Evolutionary conservation across 2,797 vertebrate genomes (phyloP).

Genomic region (Squalus acanthias): DNA sequence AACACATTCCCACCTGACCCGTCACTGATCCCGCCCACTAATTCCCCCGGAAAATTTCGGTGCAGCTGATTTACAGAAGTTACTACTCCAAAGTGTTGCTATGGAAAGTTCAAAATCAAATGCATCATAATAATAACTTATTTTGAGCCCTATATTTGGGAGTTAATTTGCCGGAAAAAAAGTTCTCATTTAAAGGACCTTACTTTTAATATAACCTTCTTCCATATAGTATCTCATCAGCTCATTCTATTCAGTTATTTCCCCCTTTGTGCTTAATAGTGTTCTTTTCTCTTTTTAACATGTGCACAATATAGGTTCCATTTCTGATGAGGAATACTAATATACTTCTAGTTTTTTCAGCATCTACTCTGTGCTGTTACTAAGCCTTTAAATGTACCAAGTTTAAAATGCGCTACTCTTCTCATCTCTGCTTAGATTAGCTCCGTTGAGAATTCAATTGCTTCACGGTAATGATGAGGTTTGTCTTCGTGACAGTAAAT

Average conservation of each 20-base stretch:
- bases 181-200: neutral
- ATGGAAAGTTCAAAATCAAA: neutral
- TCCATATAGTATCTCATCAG: too few species aligned
- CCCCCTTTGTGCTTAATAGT: neutral
- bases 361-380: neutral
- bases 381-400: neutral
- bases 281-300: neutral
- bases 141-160: neutral
- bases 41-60: too few species aligned
- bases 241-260: neutral
- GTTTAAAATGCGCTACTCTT: neutral
- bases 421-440: neutral
- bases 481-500: slow-evolving; percentile 2
- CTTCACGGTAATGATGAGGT: slow-evolving; percentile 5
- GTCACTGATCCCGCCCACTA: too few species aligned
- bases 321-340: neutral
- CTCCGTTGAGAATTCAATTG: neutral
- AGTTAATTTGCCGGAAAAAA: neutral
- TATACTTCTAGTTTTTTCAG: neutral
- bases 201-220: neutral
- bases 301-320: neutral
- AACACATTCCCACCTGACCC: too few species aligned
- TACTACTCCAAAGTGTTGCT: neutral
- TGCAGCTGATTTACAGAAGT: neutral
- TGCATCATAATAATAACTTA: neutral